These are phyloP conservation scores for Bucco capensis DNA, from an alignment of 2,113 vertebrate genomes.

Conservation along the genomic window DNA sequence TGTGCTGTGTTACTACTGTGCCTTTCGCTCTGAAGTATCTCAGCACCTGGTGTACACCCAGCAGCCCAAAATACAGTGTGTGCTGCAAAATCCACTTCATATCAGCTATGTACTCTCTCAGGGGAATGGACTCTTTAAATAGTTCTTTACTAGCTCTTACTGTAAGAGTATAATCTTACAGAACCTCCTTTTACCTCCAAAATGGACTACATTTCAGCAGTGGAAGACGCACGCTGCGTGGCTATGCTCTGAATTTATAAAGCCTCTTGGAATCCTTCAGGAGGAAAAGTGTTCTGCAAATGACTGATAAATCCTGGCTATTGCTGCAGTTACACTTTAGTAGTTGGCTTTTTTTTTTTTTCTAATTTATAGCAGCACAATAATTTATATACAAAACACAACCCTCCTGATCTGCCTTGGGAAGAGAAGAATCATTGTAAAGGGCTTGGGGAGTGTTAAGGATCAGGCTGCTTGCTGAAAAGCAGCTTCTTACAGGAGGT, in stretches of 20 bases:
- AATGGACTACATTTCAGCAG: slow-evolving; percentile 29
- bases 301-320: slow-evolving; percentile 55
- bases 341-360: neutral
- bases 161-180: slow-evolving; percentile 1
- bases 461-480: neutral
- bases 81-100: slow-evolving; percentile 16
- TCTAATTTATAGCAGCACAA: slow-evolving; percentile 23
- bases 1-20: neutral
- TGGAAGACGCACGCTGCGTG: neutral
- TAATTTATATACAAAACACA: slow-evolving; percentile 23
- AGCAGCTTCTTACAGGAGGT: neutral
- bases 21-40: neutral
- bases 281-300: slow-evolving; percentile 46
- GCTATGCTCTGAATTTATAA: slow-evolving; percentile 48
- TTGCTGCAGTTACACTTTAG: slow-evolving; percentile 40
- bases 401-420: neutral
- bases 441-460: neutral
- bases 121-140: slow-evolving; percentile 23
- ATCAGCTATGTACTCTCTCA: neutral
- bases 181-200: slow-evolving; percentile 38
- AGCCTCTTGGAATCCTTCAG: slow-evolving; percentile 45
- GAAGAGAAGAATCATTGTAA: neutral
- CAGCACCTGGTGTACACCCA: neutral
- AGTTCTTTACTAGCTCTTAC: slow-evolving; percentile 38
- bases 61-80: neutral